phyloP scores from a whole-genome alignment of 2,797 vertebrate species.

The Molossus molossus region DNA sequence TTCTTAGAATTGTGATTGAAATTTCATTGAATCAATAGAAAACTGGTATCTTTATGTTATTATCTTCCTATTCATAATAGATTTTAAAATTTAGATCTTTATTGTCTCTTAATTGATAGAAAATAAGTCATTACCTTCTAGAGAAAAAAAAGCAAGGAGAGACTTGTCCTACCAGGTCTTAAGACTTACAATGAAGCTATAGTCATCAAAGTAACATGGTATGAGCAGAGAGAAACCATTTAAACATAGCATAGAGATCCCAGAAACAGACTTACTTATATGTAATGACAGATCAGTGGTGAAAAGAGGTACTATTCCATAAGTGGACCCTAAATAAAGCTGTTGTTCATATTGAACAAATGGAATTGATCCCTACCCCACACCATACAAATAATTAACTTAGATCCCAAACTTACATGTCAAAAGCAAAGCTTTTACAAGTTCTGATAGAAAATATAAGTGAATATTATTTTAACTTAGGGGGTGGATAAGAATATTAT shows the following conservation, averaged over 20 bases:
- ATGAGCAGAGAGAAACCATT: not conserved
- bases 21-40: not conserved
- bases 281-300: not conserved
- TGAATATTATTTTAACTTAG: constrained; percentile 18
- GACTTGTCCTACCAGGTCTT: not conserved
- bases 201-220: not conserved
- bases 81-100: constrained; percentile 9
- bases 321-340: not conserved
- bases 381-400: not conserved
- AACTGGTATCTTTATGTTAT: not conserved
- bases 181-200: not conserved
- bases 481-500: not conserved
- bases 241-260: not conserved
- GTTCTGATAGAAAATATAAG: constrained; percentile 1
- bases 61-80: not conserved
- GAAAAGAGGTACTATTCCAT: not conserved
- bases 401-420: not conserved
- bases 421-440: constrained; percentile 36
- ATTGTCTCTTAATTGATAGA: not conserved
- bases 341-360: not conserved
- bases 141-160: not conserved
- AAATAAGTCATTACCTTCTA: not conserved
- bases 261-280: not conserved
- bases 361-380: not conserved
- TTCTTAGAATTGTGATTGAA: not conserved